phyloP scores from a whole-genome alignment of 2,797 vertebrate genomes.

The Squalus acanthias region DNA sequence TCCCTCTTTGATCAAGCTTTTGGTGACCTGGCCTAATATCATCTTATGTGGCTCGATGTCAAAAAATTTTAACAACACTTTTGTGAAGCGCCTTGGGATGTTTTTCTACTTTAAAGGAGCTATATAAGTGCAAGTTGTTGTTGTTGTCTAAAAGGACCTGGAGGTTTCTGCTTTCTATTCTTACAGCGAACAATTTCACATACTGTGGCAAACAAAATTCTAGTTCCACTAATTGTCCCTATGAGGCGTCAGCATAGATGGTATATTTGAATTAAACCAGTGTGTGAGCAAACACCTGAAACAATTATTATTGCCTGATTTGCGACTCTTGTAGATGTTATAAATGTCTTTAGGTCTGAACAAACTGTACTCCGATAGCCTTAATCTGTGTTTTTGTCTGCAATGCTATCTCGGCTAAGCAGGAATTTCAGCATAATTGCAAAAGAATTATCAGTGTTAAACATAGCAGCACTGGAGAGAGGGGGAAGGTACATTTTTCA shows the following conservation, averaged over 20 bases:
- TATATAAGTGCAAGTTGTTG: background rate
- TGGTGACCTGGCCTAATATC: background rate
- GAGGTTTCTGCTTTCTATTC: background rate
- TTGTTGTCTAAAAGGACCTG: background rate
- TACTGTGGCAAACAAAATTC: background rate
- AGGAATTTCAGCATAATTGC: background rate
- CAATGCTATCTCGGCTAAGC: background rate
- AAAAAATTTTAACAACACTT: background rate
- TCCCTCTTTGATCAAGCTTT: background rate
- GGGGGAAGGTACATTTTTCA: background rate
- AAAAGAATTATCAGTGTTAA: slow-evolving; percentile 3
- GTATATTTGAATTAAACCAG: background rate
- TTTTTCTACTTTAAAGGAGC: background rate
- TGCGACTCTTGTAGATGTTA: background rate
- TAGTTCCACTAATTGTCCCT: background rate
- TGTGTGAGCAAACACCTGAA: background rate
- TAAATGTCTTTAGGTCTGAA: background rate
- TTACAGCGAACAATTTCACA: background rate
- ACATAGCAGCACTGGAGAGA: background rate
- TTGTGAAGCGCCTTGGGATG: background rate
- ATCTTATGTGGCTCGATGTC: background rate
- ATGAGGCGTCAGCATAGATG: background rate
- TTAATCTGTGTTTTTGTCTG: slow-evolving; percentile 1
- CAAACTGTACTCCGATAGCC: background rate
- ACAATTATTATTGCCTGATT: background rate